These are phyloP conservation scores for Urocitellus parryii DNA, from an alignment of 2,113 vertebrate genomes.

Conservation along the genomic window DNA sequence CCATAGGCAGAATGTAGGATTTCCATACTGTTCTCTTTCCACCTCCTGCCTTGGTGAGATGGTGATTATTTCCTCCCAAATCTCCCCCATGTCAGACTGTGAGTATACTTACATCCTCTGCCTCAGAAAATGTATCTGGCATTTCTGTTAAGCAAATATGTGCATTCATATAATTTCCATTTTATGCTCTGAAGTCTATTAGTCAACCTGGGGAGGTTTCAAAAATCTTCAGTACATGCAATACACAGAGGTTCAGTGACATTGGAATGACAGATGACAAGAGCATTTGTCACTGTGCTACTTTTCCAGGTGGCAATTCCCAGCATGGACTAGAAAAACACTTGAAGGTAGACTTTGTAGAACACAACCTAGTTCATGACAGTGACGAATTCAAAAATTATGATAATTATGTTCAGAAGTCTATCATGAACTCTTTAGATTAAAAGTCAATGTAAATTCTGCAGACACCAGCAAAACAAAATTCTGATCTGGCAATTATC, in stretches of 20 bases:
- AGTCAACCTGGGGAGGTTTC: neutral
- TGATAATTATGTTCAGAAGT: neutral
- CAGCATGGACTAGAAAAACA: neutral
- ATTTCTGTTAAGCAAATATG: neutral
- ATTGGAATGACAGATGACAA: neutral
- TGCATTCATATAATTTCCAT: neutral
- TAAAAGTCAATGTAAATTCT: neutral
- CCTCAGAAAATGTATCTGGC: neutral
- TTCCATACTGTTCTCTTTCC: neutral
- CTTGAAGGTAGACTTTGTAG: neutral
- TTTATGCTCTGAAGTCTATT: neutral
- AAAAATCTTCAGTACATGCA: neutral
- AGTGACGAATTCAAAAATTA: neutral
- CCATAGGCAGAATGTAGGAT: neutral
- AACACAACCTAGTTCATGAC: neutral
- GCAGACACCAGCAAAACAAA: neutral
- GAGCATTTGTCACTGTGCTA: neutral
- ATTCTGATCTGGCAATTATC: neutral
- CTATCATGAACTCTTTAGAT: neutral
- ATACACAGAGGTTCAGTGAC: neutral
- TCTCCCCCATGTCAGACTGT: neutral
- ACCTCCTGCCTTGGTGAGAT: neutral
- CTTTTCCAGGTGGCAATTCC: neutral
- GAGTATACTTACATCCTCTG: neutral
- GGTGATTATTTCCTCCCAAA: neutral